A percentile compares a stretch with the other conserved stretches of the same genome.
phyloP scores from a whole-genome alignment of 1,140 invertebrate species.

The Leptinotarsa undecemlineata region DNA sequence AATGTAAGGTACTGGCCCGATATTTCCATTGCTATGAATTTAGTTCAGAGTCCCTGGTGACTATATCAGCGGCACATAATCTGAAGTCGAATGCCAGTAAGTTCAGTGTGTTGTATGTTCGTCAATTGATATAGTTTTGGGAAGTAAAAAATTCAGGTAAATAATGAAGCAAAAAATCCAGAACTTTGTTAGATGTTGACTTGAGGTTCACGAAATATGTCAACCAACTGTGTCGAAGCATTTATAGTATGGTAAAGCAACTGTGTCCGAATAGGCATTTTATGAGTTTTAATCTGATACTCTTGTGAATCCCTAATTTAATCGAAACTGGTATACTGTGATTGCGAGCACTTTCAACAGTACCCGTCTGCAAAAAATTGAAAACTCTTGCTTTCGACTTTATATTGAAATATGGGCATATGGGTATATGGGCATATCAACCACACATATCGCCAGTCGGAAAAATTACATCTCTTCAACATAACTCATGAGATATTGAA shows the following conservation, averaged over 20 bases:
- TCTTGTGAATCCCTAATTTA: not conserved
- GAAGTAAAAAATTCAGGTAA: not conserved
- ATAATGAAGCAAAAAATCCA: not conserved
- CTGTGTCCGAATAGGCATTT: no score
- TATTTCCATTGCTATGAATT: no score
- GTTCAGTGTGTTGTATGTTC: not conserved
- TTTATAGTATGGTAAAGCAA: no score
- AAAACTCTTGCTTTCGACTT: not conserved
- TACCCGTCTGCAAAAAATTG: not conserved
- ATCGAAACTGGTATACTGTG: not conserved
- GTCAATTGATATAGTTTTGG: not conserved
- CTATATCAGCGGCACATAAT: not conserved
- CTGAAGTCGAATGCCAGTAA: not conserved
- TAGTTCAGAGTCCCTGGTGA: not conserved
- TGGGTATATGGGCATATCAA: not conserved
- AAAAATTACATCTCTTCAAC: not conserved
- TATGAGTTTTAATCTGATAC: not conserved
- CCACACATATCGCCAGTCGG: not conserved
- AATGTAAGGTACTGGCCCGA: no score
- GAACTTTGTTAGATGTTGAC: not conserved
- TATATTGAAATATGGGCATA: not conserved
- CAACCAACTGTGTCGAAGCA: not conserved
- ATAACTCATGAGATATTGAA: slow-evolving; percentile 1
- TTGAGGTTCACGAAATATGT: not conserved
- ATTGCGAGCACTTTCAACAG: not conserved